phyloP scores from a whole-genome alignment of 2,888 invertebrate genomes.

The Unio pictorum region DNA sequence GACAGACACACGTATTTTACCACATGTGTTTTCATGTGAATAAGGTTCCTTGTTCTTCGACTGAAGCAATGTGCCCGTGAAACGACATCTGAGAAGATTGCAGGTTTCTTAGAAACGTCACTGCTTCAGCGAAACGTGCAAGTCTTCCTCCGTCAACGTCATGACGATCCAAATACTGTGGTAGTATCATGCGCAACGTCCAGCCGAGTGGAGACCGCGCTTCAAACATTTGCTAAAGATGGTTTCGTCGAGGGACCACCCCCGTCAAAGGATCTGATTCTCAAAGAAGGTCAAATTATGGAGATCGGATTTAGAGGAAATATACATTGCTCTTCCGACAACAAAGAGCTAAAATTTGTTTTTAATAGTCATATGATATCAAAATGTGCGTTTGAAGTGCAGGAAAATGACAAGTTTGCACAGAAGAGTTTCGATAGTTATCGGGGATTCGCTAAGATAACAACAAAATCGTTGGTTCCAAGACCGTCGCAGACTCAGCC shows the following conservation, averaged over 20 bases:
- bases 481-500: slow-evolving; percentile 18
- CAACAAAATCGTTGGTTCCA: slow-evolving; percentile 42
- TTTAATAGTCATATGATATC: slow-evolving; percentile 60
- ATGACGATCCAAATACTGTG: slow-evolving; percentile 45
- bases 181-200: slow-evolving; percentile 44
- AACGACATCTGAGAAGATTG: slow-evolving; percentile 48
- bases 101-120: slow-evolving; percentile 41
- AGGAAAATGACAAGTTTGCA: slow-evolving; percentile 61
- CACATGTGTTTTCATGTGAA: no score
- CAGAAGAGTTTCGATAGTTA: slow-evolving; percentile 64
- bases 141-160: slow-evolving; percentile 57
- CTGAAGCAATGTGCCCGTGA: slow-evolving; percentile 36
- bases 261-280: slow-evolving; percentile 49
- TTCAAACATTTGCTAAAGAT: slow-evolving; percentile 47
- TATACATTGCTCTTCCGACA: slow-evolving; percentile 35
- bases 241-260: slow-evolving; percentile 60
- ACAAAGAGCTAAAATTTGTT: slow-evolving; percentile 32
- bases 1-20: not conserved
- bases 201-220: slow-evolving; percentile 40
- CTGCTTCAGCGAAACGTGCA: slow-evolving; percentile 46
- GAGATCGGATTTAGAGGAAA: slow-evolving; percentile 64
- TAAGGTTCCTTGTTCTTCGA: slow-evolving; percentile 53
- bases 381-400: slow-evolving; percentile 46
- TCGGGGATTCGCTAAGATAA: slow-evolving; percentile 62
- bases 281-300: slow-evolving; percentile 64